Conservation (phyloP, 2,113 vertebrate genomes). For the Oceanodroma tethys region DNA sequence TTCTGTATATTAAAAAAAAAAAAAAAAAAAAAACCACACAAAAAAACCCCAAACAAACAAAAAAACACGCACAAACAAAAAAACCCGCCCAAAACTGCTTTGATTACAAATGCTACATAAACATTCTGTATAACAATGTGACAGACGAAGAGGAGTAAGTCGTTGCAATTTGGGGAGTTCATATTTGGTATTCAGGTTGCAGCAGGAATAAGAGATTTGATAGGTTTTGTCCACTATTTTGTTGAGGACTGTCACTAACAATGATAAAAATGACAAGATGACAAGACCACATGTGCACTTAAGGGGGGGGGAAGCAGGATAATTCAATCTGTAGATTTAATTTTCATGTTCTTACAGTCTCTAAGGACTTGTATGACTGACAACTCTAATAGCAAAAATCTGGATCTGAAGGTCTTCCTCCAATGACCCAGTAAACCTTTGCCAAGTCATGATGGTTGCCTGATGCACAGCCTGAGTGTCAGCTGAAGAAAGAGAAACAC, state of each 20-base stretch:
- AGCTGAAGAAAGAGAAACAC: conserved; percentile 54
- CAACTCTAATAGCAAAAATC: conserved; percentile 48
- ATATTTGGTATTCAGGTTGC: neutral
- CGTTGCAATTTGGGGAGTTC: neutral
- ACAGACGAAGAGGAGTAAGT: neutral
- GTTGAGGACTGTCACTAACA: neutral
- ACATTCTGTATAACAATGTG: neutral
- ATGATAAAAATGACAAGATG: neutral
- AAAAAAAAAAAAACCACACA: neutral
- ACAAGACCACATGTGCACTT: conserved; percentile 18
- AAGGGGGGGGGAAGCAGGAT: neutral
- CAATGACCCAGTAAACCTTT: conserved; percentile 13
- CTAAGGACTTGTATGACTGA: conserved; percentile 11
- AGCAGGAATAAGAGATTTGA: neutral
- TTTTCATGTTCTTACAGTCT: conserved; percentile 5
- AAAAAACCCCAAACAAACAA: neutral
- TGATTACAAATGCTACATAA: neutral
- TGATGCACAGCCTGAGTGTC: conserved; percentile 18
- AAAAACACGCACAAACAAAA: neutral
- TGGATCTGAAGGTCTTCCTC: conserved; percentile 1
- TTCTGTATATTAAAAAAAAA: neutral
- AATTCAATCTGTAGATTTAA: neutral
- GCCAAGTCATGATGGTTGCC: conserved; percentile 44
- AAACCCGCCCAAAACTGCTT: neutral
- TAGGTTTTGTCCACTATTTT: neutral